Base-by-base conservation (phyloP, 2,797 vertebrate species). In the Thamnophis elegans region DNA sequence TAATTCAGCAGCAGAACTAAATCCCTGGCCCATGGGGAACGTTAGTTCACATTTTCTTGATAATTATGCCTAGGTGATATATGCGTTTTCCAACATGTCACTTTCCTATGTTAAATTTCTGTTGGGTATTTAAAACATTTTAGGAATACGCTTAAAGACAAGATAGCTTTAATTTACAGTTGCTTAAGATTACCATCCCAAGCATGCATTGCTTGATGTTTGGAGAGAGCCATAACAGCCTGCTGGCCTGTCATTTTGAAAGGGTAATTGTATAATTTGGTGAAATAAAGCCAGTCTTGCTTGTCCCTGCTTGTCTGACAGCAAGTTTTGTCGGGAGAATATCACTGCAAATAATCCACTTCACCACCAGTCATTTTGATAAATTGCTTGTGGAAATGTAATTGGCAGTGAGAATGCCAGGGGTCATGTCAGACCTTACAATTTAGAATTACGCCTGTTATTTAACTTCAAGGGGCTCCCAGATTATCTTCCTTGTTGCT, bases 341-440 rank as follows among this genome's bases (percentile, higher is more conserved):
- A 62, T 94, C 92, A 95, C 91, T 94, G 94, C 93, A 95, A 95
- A 95, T 95, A 90, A 95, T 91, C 92, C 89, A 55, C 91, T 92
- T 56, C 4, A 5, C 36, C 91, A 95, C 93, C 95, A 90, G 88
- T 96, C 93, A 96, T 90, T 95, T 93, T 97, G 97, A 97, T 88
- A 93, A 94, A 96, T 96, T 95, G 94, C 89, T 65, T 92, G 91
- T 94, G 93, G 92, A 94, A 94, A 93, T 92, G 89, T 91, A 59
- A 92, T 94, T 94, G 94, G 92, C 87, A 60, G 88, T 92, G 94
- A 93, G 89, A 92, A 58, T 13, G 26, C 91, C 92, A 92, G 28
- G 87, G 90, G 91, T 89, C 87, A 93, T 32, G 53, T 53, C 59
- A 89, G 89, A 82, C 26, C 65, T 59, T 92, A 78, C 85, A 92